Conservation (phyloP, 2,797 vertebrate genomes). For the Crenichthys baileyi region DNA sequence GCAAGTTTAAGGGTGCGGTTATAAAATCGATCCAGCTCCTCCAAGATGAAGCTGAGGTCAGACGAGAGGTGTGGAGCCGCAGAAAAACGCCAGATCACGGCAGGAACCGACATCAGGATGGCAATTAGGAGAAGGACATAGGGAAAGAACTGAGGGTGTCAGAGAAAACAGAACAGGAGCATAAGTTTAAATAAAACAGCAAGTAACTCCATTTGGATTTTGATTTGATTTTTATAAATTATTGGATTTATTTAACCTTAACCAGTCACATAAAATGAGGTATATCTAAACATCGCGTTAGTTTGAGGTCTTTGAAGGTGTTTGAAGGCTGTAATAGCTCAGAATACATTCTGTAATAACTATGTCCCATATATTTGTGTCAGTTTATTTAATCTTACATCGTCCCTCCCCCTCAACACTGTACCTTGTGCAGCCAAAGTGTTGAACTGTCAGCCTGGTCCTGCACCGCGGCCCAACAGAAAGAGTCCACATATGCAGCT, state of each 20-base stretch:
- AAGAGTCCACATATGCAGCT: slow-evolving; percentile 91
- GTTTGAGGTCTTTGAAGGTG: not conserved
- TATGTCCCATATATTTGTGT: not conserved
- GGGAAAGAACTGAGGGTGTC: slow-evolving; percentile 88
- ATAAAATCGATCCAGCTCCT: slow-evolving; percentile 95
- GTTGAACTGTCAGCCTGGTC: slow-evolving; percentile 83
- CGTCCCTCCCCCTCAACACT: not conserved
- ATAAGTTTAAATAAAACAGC: fast-evolving
- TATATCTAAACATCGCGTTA: not conserved
- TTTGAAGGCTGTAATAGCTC: not conserved
- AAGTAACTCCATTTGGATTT: not conserved
- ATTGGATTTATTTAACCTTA: not conserved
- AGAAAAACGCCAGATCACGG: slow-evolving; percentile 91
- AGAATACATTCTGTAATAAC: not conserved
- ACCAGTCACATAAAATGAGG: not conserved
- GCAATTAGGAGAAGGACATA: slow-evolving; percentile 92
- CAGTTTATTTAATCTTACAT: not conserved
- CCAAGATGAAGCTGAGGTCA: slow-evolving; percentile 96
- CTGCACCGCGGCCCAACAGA: slow-evolving; percentile 94
- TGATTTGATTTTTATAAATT: not conserved
- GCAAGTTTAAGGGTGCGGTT: slow-evolving; percentile 90
- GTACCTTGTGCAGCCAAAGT: slow-evolving; percentile 94
- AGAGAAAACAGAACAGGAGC: slow-evolving; percentile 17
- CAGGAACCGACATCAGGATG: slow-evolving; percentile 89
- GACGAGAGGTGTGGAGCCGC: slow-evolving; percentile 92